Evolutionary conservation across 2,888 invertebrate species (phyloP).

Genomic region (Drosophila demipolita): DNA sequence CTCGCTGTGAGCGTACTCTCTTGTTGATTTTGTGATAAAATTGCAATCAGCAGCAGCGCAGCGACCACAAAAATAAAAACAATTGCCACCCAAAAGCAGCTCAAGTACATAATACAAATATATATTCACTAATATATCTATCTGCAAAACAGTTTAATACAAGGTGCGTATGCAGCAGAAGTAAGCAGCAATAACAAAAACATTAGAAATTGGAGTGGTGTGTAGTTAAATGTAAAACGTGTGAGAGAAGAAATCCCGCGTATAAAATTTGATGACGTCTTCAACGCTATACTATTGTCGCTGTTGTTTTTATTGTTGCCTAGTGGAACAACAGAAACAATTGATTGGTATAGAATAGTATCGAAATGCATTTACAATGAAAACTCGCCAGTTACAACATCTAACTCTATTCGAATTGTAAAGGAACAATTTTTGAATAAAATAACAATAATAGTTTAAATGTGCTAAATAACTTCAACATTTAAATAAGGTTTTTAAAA

Average conservation of each 20-base stretch:
- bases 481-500: background rate
- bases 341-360: conserved; percentile 43
- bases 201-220: conserved; percentile 28
- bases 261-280: conserved; percentile 75
- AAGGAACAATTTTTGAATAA: background rate
- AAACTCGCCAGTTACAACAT: background rate
- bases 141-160: conserved; percentile 43
- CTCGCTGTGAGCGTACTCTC: conserved; percentile 50
- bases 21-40: conserved; percentile 81
- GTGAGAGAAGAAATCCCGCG: conserved; percentile 74
- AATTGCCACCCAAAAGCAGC: conserved; percentile 53
- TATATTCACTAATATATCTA: conserved; percentile 30
- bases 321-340: conserved; percentile 47
- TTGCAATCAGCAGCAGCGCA: conserved; percentile 67
- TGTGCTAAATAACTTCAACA: background rate
- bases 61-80: conserved; percentile 64
- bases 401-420: background rate
- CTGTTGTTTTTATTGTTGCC: conserved; percentile 19
- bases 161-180: conserved; percentile 69
- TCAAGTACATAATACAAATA: conserved; percentile 54
- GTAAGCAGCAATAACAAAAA: conserved; percentile 35
- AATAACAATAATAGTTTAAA: background rate
- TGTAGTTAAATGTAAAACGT: conserved; percentile 62
- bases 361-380: conserved; percentile 12
- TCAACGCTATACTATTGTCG: conserved; percentile 52